phyloP scores from a whole-genome alignment of 2,888 invertebrate species.

The Serrognathus titanus region DNA sequence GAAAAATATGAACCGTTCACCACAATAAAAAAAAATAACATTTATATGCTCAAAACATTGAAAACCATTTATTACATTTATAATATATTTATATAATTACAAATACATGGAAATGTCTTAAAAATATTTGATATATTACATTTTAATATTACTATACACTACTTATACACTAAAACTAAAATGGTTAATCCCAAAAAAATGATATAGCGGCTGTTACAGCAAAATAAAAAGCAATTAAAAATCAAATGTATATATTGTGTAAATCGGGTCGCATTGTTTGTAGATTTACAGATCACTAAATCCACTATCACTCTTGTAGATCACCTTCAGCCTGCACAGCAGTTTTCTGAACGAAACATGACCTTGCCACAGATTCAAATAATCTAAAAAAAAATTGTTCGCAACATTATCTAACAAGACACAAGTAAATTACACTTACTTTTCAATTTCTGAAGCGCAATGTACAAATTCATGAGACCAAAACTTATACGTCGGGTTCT shows the following conservation, averaged over 20 bases:
- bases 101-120: conserved; percentile 48
- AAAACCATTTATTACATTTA: conserved; percentile 48
- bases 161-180: conserved; percentile 16
- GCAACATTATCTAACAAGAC: neutral
- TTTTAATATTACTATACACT: conserved; percentile 25
- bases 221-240: conserved; percentile 22
- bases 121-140: conserved; percentile 47
- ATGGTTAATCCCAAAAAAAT: conserved; percentile 15
- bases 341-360: conserved; percentile 87
- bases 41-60: conserved; percentile 41
- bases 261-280: conserved; percentile 13
- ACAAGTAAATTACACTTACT: conserved; percentile 61
- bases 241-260: conserved; percentile 18
- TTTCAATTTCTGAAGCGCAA: conserved; percentile 99
- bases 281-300: conserved; percentile 14
- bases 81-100: conserved; percentile 46
- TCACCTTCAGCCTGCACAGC: conserved; percentile 63
- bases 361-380: conserved; percentile 94
- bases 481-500: conserved; percentile 97
- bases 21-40: neutral
- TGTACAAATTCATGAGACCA: conserved; percentile 99
- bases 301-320: conserved; percentile 60
- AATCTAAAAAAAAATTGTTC: conserved; percentile 58
- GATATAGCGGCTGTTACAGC: conserved; percentile 25
- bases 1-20: too few species aligned